phyloP scores from a whole-genome alignment of 2,797 vertebrate genomes.

The Enteromius argenteus region DNA sequence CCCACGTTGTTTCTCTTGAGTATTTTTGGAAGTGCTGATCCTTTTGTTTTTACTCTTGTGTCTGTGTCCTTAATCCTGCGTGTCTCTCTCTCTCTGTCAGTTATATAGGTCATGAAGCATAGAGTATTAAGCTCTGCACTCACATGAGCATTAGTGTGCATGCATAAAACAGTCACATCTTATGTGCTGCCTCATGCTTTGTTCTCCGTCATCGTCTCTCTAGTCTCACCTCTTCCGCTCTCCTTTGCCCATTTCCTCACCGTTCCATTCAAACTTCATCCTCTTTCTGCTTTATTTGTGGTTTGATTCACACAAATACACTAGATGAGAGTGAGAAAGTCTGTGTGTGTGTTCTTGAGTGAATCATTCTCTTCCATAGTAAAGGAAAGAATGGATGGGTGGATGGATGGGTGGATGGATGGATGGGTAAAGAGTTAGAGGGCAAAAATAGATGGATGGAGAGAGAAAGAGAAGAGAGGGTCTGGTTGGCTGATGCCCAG shows the following conservation, averaged over 20 bases:
- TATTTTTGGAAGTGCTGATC: slow-evolving; percentile 57
- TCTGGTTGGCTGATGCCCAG: slow-evolving; percentile 74
- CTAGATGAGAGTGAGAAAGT: not conserved
- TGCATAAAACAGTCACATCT: not conserved
- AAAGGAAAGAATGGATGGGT: not conserved
- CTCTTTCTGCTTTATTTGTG: slow-evolving; percentile 4
- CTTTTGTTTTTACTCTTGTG: slow-evolving; percentile 43
- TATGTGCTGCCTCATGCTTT: slow-evolving; percentile 22
- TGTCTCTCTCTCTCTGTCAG: not conserved
- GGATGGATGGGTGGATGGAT: not conserved
- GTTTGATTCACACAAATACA: slow-evolving; percentile 7
- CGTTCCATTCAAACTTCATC: slow-evolving; percentile 13
- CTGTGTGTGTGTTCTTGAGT: not conserved
- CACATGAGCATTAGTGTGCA: slow-evolving; percentile 19
- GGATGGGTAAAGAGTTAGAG: slow-evolving; percentile 28
- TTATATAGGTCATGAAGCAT: slow-evolving; percentile 31
- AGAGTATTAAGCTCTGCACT: slow-evolving; percentile 24
- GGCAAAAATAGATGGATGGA: slow-evolving; percentile 37
- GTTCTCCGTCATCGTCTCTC: slow-evolving; percentile 12
- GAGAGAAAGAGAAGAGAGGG: slow-evolving; percentile 52
- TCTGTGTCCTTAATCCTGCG: slow-evolving; percentile 16
- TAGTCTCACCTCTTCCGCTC: not conserved
- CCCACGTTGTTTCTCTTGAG: slow-evolving; percentile 26
- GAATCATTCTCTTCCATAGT: not conserved
- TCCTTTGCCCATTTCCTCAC: not conserved